A percentile compares a stretch with the other conserved stretches of the same genome.
Evolutionary conservation across 1,140 invertebrate genomes (phyloP).

Genomic region (Macrocentrus cingulum): DNA sequence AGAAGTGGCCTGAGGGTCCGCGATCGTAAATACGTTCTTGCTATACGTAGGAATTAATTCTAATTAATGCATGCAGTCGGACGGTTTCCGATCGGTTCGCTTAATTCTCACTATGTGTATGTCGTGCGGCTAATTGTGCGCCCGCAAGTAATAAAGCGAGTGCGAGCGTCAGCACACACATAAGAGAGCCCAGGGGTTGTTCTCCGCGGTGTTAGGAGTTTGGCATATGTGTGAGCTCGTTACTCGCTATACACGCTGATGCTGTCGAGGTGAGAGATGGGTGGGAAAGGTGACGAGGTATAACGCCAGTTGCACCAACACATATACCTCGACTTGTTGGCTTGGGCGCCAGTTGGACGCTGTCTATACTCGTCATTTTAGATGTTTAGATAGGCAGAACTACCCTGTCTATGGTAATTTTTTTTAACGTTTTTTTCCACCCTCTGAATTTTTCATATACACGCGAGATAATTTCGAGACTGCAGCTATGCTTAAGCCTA

Average conservation of each 20-base stretch:
- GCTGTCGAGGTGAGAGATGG: not conserved
- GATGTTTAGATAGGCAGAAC: not conserved
- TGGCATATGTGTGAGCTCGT: not conserved
- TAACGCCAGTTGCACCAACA: conserved; percentile 4
- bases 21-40: not conserved
- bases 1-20: too few relatives aligned
- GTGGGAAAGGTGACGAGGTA: conserved; percentile 4
- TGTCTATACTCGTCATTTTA: not conserved
- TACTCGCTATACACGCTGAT: not conserved
- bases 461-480: too few relatives aligned
- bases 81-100: not conserved
- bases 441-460: too few relatives aligned
- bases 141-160: conserved; percentile 5
- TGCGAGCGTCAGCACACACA: not conserved
- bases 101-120: conserved; percentile 5
- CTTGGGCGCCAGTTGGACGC: conserved; percentile 4
- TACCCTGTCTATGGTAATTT: not conserved
- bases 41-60: conserved; percentile 9
- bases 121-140: conserved; percentile 15
- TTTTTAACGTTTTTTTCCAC: not conserved
- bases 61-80: conserved; percentile 6
- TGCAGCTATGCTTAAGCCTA: too few relatives aligned
- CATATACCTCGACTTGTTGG: not conserved
- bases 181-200: too few relatives aligned
- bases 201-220: too few relatives aligned